Percentiles rank a stretch among this genome's conserved stretches.
phyloP scores from a whole-genome alignment of 2,888 invertebrate species.

The Bruchidius siliquastri region DNA sequence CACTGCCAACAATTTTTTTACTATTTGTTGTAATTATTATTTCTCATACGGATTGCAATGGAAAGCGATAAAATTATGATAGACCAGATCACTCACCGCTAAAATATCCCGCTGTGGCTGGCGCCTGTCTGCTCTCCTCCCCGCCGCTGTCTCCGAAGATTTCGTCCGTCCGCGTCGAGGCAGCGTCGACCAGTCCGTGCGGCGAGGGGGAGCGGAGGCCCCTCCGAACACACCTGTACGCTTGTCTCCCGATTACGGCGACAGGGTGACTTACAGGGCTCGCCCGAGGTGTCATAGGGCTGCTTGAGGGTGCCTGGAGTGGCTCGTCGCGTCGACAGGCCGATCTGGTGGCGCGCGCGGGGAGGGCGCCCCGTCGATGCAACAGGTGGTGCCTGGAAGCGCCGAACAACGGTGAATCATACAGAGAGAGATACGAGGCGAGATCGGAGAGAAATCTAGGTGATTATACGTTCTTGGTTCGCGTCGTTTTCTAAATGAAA shows the following conservation, averaged over 20 bases:
- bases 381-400: constrained; percentile 2
- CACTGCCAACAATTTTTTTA: too few relatives aligned
- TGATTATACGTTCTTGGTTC: neutral
- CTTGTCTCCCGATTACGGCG: constrained; percentile 39
- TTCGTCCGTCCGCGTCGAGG: neutral
- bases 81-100: neutral
- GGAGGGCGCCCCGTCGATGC: neutral
- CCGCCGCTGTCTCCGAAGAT: neutral
- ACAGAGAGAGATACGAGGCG: neutral
- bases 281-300: constrained; percentile 11
- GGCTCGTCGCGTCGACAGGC: constrained; percentile 6
- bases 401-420: neutral
- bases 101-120: neutral
- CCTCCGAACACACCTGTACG: constrained; percentile 42
- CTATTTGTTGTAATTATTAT: too few relatives aligned
- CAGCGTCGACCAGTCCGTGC: neutral
- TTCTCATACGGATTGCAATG: too few relatives aligned
- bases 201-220: constrained; percentile 17
- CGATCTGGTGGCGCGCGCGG: neutral
- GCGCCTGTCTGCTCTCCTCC: neutral
- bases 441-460: neutral
- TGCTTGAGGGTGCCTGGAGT: neutral
- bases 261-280: constrained; percentile 17
- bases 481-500: too few relatives aligned
- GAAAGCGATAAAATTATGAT: too few relatives aligned